Evolutionary conservation across 2,797 vertebrate species (phyloP), one percentile per base, ranked within the genome.

Genomic region (Acanthiza pusilla): DNA sequence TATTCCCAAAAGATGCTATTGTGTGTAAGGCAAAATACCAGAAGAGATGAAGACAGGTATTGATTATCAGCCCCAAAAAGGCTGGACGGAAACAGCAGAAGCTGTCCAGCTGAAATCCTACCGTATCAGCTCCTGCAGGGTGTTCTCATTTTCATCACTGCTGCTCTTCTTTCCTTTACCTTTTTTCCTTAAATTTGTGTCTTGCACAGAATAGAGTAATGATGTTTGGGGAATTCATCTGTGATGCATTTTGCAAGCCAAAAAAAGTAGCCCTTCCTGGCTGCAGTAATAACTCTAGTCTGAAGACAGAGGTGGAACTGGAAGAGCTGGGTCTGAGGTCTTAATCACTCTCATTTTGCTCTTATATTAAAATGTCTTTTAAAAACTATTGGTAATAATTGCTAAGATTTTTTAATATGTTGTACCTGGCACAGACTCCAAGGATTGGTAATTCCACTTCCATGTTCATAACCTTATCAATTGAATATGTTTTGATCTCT

Each of bases 1-100:
- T 14, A 25, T 55, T 92, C 68, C 63, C 62, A 71, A 89, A 91
- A 94, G 85, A 86, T 55, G 58, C 38, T 86, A 11, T 72, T 91
- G 47, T 88, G 55, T 68, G 65, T 88, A 57, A 97, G 57, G 70
- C 51, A 93, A 95, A 91, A 95, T 79, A 75, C 26, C 63, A 89
- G 40, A 93, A 93, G 47, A 50, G 48, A 65, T 86, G 80, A 76
- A 89, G 89, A 72, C 65, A 79, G 58, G 53, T 93, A 91, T 74
- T 91, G 85, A 88, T 94, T 93, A 88, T 92, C 57, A 63, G 18
- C 79, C 47, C 47, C 11, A 22, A 85, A 89, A 91, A 81, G 51
- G 32, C 30, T 89, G 74, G 54, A 78, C 67, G 42, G 73, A 72
- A 85, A 54, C 61, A 74, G 50, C 40, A 82, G 80, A 89, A 66